A percentile compares a stretch with the other conserved stretches of the same genome.
Evolutionary conservation across 2,113 vertebrate species (phyloP).

Genomic region (Aptenodytes patagonicus): DNA sequence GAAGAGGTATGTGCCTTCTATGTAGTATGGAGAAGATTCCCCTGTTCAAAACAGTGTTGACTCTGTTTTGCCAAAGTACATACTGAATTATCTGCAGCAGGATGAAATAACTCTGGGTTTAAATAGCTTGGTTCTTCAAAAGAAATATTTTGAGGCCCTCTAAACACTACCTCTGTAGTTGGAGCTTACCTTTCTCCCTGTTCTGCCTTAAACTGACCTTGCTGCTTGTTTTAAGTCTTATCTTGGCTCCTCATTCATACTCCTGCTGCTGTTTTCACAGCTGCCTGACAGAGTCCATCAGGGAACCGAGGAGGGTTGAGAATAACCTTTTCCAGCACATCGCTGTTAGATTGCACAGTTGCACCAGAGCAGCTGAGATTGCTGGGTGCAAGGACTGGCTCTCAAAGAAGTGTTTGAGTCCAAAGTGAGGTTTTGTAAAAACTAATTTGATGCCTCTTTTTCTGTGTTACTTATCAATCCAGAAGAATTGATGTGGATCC

Average conservation of each 20-base stretch:
- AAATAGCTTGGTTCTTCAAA: background rate
- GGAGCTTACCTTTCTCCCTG: background rate
- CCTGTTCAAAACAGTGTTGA: background rate
- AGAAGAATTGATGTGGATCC: background rate
- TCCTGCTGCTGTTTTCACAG: background rate
- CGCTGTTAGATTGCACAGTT: fast-evolving
- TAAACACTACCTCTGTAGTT: background rate
- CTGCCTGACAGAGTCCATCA: background rate
- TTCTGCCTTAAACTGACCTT: background rate
- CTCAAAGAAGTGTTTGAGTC: background rate
- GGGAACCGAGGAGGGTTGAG: background rate
- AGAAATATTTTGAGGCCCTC: background rate
- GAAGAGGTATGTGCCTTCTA: background rate
- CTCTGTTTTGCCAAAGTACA: background rate
- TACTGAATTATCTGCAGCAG: background rate
- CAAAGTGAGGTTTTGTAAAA: background rate
- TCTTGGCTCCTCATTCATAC: background rate
- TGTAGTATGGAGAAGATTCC: background rate
- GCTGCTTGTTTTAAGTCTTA: background rate
- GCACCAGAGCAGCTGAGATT: background rate
- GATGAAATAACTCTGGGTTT: background rate
- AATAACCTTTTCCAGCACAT: background rate
- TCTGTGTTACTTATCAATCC: background rate
- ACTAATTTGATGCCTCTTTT: background rate
- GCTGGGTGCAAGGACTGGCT: background rate